These are phyloP conservation scores for Microvelia longipes DNA, from an alignment of 1,140 invertebrate genomes.

Conservation along the genomic window DNA sequence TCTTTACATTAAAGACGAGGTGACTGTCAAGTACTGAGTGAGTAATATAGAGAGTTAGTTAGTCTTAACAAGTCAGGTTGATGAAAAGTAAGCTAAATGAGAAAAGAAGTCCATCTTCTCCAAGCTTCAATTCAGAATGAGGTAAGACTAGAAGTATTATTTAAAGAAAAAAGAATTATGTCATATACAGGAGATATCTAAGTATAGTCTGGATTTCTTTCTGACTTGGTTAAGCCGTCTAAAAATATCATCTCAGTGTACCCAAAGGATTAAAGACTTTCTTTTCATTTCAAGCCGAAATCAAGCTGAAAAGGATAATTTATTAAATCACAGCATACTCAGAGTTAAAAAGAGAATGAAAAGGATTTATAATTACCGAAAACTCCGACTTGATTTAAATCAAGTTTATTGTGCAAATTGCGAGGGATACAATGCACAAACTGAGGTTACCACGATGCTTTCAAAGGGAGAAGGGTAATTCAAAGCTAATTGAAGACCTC, in stretches of 20 bases:
- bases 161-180: too few species aligned
- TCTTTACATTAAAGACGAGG: too few species aligned
- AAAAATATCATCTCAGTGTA: not conserved
- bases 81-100: too few species aligned
- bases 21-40: too few species aligned
- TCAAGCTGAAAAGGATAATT: not conserved
- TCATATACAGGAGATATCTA: too few species aligned
- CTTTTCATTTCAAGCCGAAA: not conserved
- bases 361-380: not conserved
- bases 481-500: not conserved
- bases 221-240: not conserved
- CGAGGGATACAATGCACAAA: not conserved
- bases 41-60: too few species aligned
- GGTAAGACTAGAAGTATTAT: too few species aligned
- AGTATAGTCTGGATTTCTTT: not conserved
- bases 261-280: not conserved
- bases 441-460: not conserved
- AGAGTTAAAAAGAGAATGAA: not conserved
- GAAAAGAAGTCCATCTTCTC: too few species aligned
- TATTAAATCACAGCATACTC: not conserved
- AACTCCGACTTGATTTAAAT: not conserved
- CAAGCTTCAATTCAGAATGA: too few species aligned
- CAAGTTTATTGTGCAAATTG: not conserved
- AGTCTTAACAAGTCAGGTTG: too few species aligned
- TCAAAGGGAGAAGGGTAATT: not conserved